Percentiles rank a stretch among this genome's conserved stretches.
These are phyloP conservation scores for Triplophysa dalaica DNA, from an alignment of 2,113 vertebrate genomes.

Conservation along the genomic window DNA sequence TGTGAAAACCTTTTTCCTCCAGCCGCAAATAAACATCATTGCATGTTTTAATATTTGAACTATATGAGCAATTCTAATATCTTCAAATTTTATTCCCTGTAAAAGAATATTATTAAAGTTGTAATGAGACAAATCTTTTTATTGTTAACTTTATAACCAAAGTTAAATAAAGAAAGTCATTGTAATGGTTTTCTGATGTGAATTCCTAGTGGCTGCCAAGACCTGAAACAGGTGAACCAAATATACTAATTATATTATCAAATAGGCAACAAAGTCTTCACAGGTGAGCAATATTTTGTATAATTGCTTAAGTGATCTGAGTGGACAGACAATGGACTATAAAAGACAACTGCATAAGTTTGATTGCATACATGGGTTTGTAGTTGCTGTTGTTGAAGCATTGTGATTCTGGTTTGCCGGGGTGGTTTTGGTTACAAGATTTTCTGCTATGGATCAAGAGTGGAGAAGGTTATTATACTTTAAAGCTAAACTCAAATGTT, in stretches of 20 bases:
- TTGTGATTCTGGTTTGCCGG: not conserved
- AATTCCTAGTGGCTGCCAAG: too few relatives aligned
- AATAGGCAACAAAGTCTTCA: not conserved
- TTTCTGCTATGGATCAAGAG: not conserved
- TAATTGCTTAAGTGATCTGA: not conserved
- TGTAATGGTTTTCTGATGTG: too few relatives aligned
- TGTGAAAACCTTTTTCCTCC: too few relatives aligned
- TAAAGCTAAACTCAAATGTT: not conserved
- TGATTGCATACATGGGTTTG: not conserved
- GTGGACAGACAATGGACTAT: not conserved
- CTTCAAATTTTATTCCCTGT: too few relatives aligned
- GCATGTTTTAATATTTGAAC: too few relatives aligned
- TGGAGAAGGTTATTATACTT: not conserved
- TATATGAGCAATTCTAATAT: too few relatives aligned
- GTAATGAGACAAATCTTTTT: too few relatives aligned
- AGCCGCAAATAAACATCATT: too few relatives aligned
- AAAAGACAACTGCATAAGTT: not conserved
- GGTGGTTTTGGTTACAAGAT: not conserved
- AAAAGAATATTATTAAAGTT: too few relatives aligned
- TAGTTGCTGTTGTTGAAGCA: not conserved
- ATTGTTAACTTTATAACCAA: too few relatives aligned
- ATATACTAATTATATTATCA: not conserved
- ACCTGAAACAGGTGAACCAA: not conserved
- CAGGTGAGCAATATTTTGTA: not conserved
- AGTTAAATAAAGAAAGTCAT: too few relatives aligned